phyloP scores from a whole-genome alignment of 2,113 vertebrate species.

The Sinocyclocheilus anshuiensis region DNA sequence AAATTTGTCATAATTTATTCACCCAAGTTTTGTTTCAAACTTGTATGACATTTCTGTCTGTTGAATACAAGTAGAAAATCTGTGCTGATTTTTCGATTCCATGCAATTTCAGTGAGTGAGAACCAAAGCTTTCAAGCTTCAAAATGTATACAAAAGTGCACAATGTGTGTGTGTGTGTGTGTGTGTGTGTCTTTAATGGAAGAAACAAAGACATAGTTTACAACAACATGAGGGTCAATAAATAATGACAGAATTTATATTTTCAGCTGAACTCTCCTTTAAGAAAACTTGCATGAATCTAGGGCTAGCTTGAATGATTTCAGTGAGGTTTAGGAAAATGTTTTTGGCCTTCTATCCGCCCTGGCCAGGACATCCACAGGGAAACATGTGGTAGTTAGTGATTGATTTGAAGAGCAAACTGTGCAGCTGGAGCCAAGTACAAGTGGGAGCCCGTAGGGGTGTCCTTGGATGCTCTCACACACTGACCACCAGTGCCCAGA shows the following conservation, averaged over 20 bases:
- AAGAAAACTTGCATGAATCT: neutral
- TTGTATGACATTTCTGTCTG: neutral
- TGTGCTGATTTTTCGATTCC: neutral
- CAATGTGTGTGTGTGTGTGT: too few species aligned
- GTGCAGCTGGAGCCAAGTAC: slow-evolving; percentile 20
- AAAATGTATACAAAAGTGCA: too few species aligned
- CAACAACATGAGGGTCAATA: neutral
- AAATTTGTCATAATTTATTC: neutral
- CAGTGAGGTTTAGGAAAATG: neutral
- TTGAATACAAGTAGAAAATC: neutral
- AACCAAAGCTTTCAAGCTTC: neutral
- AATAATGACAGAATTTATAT: neutral
- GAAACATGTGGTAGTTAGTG: slow-evolving; percentile 29
- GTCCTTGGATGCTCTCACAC: slow-evolving; percentile 29
- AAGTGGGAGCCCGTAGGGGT: neutral
- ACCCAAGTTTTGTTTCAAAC: neutral
- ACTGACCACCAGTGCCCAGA: slow-evolving; percentile 19
- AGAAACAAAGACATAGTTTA: neutral
- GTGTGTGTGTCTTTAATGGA: neutral
- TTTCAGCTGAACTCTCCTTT: neutral
- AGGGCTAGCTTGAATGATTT: neutral
- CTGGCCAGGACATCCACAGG: neutral
- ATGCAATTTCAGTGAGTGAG: neutral
- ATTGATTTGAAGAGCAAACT: slow-evolving; percentile 30
- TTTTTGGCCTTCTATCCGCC: slow-evolving; percentile 6